Conservation (phyloP, 2,797 vertebrate species). For the Pristis pectinata region DNA sequence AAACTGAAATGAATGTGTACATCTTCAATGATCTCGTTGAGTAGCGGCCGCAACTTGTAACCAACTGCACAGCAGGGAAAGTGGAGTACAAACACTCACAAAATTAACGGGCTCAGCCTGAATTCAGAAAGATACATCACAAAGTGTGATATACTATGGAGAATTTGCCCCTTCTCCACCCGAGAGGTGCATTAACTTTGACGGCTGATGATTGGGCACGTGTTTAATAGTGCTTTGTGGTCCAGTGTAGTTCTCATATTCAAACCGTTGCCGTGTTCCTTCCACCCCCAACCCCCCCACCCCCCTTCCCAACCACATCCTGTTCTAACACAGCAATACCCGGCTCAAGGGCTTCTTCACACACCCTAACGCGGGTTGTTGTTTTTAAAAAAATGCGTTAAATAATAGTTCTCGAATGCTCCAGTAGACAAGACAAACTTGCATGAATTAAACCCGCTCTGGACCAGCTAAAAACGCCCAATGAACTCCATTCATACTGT, state of each 20-base stretch:
- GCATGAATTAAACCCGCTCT: not conserved
- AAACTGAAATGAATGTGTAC: not conserved
- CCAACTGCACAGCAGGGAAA: not conserved
- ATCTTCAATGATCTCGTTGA: not conserved
- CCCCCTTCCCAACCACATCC: not conserved
- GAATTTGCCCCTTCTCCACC: no score
- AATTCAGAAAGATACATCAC: not conserved
- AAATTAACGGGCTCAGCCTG: not conserved
- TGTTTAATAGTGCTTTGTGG: not conserved
- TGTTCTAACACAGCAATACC: not conserved
- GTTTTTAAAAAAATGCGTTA: not conserved
- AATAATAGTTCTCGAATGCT: not conserved
- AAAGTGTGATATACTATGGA: not conserved
- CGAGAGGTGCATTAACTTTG: not conserved
- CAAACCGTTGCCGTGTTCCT: no score
- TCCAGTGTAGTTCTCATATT: not conserved
- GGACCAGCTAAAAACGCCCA: no score
- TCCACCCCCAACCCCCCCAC: no score
- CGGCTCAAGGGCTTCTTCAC: not conserved
- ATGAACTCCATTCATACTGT: not conserved
- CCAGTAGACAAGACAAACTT: not conserved
- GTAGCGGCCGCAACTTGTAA: not conserved
- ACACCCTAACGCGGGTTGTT: not conserved
- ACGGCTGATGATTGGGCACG: not conserved
- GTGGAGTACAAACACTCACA: not conserved